A percentile compares a stretch with the other conserved stretches of the same genome.
phyloP scores from a whole-genome alignment of 2,797 vertebrate genomes.

The Potorous gilbertii region DNA sequence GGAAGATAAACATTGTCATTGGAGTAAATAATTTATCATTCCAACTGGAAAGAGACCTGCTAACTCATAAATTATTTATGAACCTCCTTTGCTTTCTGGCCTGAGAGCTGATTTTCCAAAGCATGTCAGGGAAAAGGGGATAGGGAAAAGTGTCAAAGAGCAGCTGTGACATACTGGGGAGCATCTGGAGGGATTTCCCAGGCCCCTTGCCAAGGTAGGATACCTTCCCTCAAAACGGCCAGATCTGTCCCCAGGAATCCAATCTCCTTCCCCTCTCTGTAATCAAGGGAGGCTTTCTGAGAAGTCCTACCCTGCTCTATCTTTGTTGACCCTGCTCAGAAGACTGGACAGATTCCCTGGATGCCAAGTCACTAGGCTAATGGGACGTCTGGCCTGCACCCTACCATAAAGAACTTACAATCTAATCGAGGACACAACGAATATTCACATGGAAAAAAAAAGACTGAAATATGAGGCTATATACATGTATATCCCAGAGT shows the following conservation, averaged over 20 bases:
- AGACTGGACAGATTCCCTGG: not conserved
- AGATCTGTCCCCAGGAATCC: not conserved
- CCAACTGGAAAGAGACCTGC: conserved; percentile 35
- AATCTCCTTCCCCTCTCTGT: not conserved
- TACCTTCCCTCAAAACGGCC: not conserved
- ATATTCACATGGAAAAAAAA: not conserved
- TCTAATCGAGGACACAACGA: not conserved
- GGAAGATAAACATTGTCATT: conserved; percentile 28
- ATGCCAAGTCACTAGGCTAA: not conserved
- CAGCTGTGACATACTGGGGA: too few species aligned
- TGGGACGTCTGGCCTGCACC: not conserved
- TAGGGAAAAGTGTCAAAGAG: not conserved
- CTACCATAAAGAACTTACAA: not conserved
- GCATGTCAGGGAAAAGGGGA: not conserved
- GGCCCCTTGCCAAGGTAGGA: not conserved
- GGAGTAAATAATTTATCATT: conserved; percentile 62
- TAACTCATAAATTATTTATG: conserved; percentile 57
- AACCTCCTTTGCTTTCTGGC: not conserved
- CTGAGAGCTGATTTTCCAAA: not conserved
- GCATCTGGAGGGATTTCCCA: rapidly evolving
- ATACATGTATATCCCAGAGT: not conserved
- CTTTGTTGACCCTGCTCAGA: not conserved
- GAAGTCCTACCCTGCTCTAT: not conserved
- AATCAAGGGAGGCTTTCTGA: not conserved
- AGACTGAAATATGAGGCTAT: not conserved